Percentiles rank a stretch among this genome's conserved stretches.
Evolutionary conservation across 2,888 invertebrate species (phyloP).

Genomic region (Volucella inflata): DNA sequence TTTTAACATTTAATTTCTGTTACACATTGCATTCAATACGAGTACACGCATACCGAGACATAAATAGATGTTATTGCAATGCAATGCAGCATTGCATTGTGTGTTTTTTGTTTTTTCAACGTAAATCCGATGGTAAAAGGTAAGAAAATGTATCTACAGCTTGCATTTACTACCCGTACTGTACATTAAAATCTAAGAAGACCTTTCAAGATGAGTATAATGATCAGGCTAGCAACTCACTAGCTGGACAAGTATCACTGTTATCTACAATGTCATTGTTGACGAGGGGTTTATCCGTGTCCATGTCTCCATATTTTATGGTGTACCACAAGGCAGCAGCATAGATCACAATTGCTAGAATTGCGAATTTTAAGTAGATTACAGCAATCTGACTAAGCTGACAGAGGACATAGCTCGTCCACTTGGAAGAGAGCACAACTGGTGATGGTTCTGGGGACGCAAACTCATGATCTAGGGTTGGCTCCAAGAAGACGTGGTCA

Average conservation of each 20-base stretch:
- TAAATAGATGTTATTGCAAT: no score
- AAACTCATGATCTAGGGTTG: constrained; percentile 15
- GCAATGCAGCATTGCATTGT: background rate
- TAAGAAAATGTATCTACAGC: constrained; percentile 11
- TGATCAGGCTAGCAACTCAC: constrained; percentile 33
- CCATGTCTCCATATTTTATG: constrained; percentile 78
- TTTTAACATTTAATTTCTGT: constrained; percentile 29
- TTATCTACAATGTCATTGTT: constrained; percentile 8
- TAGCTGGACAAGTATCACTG: constrained; percentile 60
- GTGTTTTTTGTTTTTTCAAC: background rate
- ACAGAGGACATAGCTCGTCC: constrained; percentile 76
- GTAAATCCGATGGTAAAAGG: constrained; percentile 17
- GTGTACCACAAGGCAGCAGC: constrained; percentile 81
- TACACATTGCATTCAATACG: constrained; percentile 47
- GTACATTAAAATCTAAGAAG: constrained; percentile 16
- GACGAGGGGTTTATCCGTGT: constrained; percentile 54
- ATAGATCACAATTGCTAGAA: constrained; percentile 80
- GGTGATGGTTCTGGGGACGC: constrained; percentile 21
- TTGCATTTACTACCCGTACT: constrained; percentile 28
- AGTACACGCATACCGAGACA: constrained; percentile 13
- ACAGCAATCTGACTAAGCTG: constrained; percentile 79
- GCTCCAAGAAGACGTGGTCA: constrained; percentile 26
- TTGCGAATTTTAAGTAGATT: constrained; percentile 81
- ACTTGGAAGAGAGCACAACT: constrained; percentile 67
- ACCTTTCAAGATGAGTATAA: background rate